Percentiles rank a stretch among this genome's conserved stretches.
Evolutionary conservation across 2,888 invertebrate genomes (phyloP).

Genomic region (Agapostemon virescens): DNA sequence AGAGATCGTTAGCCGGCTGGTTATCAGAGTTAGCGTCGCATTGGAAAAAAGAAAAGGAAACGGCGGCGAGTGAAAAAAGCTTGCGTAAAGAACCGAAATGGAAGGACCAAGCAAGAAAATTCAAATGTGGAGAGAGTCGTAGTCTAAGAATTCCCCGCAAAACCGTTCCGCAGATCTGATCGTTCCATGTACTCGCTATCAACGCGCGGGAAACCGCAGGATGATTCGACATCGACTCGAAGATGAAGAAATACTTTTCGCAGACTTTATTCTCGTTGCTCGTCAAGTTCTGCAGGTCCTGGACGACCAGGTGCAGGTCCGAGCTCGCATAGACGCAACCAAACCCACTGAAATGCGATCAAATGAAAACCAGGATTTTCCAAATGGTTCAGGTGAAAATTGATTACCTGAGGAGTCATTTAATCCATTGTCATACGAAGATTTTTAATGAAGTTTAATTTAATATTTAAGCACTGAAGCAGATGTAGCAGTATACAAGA

Average conservation of each 20-base stretch:
- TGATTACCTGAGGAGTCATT: too few species aligned
- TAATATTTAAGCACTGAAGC: too few species aligned
- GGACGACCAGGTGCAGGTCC: too few species aligned
- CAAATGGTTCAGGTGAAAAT: too few species aligned
- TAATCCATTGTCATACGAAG: too few species aligned
- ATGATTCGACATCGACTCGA: neutral
- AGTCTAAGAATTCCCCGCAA: slow-evolving; percentile 16
- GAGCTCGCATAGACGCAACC: too few species aligned
- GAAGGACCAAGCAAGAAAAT: slow-evolving; percentile 46
- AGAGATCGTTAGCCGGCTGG: slow-evolving; percentile 63
- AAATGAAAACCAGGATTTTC: too few species aligned
- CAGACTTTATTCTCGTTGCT: neutral
- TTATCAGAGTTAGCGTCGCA: slow-evolving; percentile 56
- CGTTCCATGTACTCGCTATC: neutral
- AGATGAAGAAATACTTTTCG: neutral
- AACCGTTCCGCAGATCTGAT: neutral
- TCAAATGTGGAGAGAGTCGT: slow-evolving; percentile 52
- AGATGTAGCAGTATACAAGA: too few species aligned
- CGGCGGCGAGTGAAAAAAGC: slow-evolving; percentile 1
- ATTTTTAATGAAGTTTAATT: too few species aligned
- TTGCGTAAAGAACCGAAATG: slow-evolving; percentile 26
- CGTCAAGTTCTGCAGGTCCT: neutral
- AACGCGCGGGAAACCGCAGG: neutral
- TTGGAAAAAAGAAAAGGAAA: slow-evolving; percentile 40
- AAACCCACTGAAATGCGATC: too few species aligned